These are phyloP conservation scores for Ambastaia sidthimunki DNA, from an alignment of 2,797 vertebrate species.

Conservation along the genomic window DNA sequence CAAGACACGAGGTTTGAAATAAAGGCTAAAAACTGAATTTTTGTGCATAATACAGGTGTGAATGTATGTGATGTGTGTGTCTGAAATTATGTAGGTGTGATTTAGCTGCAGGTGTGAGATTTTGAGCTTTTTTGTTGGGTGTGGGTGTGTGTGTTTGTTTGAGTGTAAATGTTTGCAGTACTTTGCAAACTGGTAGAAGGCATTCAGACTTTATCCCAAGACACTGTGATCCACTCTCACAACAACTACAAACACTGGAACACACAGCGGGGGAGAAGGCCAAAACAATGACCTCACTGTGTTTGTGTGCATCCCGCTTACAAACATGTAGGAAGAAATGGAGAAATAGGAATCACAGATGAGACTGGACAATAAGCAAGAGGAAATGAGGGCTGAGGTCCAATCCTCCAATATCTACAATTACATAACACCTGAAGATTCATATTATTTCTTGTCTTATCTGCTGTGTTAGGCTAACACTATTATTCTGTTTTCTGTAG, in stretches of 20 bases:
- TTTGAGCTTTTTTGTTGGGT: background rate
- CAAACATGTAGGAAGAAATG: background rate
- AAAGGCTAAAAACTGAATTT: too few relatives aligned
- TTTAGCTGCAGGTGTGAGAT: background rate
- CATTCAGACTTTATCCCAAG: background rate
- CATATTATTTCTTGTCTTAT: background rate
- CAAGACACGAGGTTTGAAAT: too few relatives aligned
- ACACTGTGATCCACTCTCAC: background rate
- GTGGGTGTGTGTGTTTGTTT: background rate
- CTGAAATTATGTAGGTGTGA: background rate
- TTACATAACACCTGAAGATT: too few relatives aligned
- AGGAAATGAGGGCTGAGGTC: conserved; percentile 10
- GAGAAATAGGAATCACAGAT: background rate
- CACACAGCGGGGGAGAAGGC: conserved; percentile 70
- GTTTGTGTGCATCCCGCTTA: conserved; percentile 40
- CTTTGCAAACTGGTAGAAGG: background rate
- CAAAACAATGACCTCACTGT: conserved; percentile 55
- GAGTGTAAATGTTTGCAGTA: background rate
- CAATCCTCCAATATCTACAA: too few relatives aligned
- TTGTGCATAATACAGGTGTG: too few relatives aligned
- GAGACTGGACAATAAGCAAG: conserved; percentile 7
- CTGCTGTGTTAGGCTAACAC: too few relatives aligned
- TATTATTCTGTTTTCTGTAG: too few relatives aligned
- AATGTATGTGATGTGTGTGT: too few relatives aligned
- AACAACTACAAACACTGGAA: conserved; percentile 65